Percentiles rank a stretch among this genome's conserved stretches.
Evolutionary conservation across 2,113 vertebrate genomes (phyloP).

Genomic region (Xenopus borealis): DNA sequence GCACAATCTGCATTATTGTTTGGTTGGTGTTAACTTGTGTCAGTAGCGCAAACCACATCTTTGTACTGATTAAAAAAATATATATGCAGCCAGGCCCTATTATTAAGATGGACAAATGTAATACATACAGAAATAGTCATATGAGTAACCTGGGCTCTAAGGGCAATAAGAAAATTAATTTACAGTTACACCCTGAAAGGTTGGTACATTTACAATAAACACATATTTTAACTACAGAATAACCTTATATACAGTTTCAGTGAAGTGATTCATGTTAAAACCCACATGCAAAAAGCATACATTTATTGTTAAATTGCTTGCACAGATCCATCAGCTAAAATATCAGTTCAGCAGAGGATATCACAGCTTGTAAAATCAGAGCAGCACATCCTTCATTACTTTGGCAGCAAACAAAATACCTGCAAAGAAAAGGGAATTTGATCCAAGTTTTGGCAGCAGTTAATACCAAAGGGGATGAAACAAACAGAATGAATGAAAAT

Average conservation of each 20-base stretch:
- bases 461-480: not conserved
- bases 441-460: not conserved
- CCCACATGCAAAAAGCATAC: too few species aligned
- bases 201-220: too few species aligned
- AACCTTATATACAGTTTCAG: too few species aligned
- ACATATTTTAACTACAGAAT: too few species aligned
- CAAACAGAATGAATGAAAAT: not conserved
- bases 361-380: slow-evolving; percentile 19
- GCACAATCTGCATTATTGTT: slow-evolving; percentile 7
- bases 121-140: too few species aligned
- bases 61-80: not conserved
- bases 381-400: slow-evolving; percentile 5
- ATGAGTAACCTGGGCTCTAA: too few species aligned
- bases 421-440: slow-evolving; percentile 6
- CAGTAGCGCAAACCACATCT: not conserved
- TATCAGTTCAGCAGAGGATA: slow-evolving; percentile 12
- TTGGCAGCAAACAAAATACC: slow-evolving; percentile 7
- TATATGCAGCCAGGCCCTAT: not conserved
- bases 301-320: slow-evolving; percentile 9
- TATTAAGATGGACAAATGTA: too few species aligned
- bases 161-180: too few species aligned
- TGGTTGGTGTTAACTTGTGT: not conserved
- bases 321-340: slow-evolving; percentile 9
- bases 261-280: too few species aligned
- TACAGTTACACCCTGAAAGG: too few species aligned